Evolutionary conservation across 2,888 invertebrate genomes (phyloP).

Genomic region (Tridacna gigas): DNA sequence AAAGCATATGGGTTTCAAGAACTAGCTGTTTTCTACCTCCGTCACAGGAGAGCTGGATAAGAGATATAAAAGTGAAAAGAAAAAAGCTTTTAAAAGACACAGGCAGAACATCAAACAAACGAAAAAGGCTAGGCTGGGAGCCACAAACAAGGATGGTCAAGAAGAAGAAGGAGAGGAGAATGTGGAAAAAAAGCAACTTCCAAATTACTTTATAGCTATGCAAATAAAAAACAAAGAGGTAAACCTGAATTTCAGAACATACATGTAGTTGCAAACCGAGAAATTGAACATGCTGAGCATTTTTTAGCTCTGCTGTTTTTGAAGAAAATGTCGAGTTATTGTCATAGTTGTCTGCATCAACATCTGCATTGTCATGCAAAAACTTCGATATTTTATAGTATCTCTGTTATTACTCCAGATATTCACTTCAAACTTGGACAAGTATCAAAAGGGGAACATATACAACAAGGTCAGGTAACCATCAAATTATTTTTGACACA

Average conservation of each 20-base stretch:
- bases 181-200: slow-evolving; percentile 27
- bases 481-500: too few species aligned
- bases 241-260: not conserved
- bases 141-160: not conserved
- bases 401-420: too few species aligned
- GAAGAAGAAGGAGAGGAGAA: not conserved
- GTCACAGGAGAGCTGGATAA: slow-evolving; percentile 48
- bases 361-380: too few species aligned
- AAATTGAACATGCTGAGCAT: not conserved
- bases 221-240: slow-evolving; percentile 58
- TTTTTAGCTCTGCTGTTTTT: too few species aligned
- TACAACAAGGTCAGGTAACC: too few species aligned
- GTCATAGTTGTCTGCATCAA: too few species aligned
- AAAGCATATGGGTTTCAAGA: too few species aligned
- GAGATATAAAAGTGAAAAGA: slow-evolving; percentile 39
- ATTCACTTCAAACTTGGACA: too few species aligned
- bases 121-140: not conserved
- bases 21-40: too few species aligned
- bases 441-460: too few species aligned
- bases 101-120: slow-evolving; percentile 12
- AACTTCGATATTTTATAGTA: too few species aligned
- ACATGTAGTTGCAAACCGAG: not conserved
- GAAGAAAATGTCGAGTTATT: too few species aligned
- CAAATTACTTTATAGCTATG: slow-evolving; percentile 63
- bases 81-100: slow-evolving; percentile 21